Base-by-base conservation (phyloP, 2,797 vertebrate genomes). In the Iguana delicatissima region DNA sequence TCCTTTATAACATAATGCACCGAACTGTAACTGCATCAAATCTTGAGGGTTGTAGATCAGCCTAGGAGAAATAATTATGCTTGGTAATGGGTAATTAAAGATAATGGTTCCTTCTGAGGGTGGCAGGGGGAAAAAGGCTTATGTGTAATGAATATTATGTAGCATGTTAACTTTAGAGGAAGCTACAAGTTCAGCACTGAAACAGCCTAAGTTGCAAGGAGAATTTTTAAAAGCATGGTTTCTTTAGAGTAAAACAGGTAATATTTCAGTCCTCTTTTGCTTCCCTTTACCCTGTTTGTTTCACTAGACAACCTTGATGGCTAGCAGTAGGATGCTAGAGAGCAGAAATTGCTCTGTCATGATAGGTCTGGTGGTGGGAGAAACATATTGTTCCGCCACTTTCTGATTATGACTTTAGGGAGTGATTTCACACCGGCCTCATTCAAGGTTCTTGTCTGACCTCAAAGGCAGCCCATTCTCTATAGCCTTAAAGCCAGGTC, bases 361-460 rank as follows among this genome's bases (percentile, higher is more conserved):
- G 95, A 95, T 94, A 95, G 64, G 95, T 94, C 90, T 95, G 86
- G 96, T 97, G 96, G 96, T 97, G 96, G 97, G 97, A 98, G 97
- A 98, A 97, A 98, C 98, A 97, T 62, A 93, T 12, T 98, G 98
- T 98, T 98, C 98, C 89, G 72, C 88, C 86, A 55, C 8, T 93
- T 96, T 96, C 96, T 97, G 98, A 98, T 98, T 98, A 96, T 92
- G 92, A 82, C 94, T 95, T 96, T 95, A 96, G 98, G 98, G 98
- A 98, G 96, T 97, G 92, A 93, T 95, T 97, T 94, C 94, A 90
- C 89, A 91, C 79, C 1, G 84, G 94, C 85, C 89, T 95, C 93
- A 94, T 92, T 98, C 98, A 99, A 99, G 98, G 98, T 97, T 98
- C 92, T 96, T 87, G 93, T 92, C 86, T 32, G 35, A 92, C 96